Evolutionary conservation across 2,797 vertebrate species (phyloP).

Genomic region (Sarcoramphus papa): DNA sequence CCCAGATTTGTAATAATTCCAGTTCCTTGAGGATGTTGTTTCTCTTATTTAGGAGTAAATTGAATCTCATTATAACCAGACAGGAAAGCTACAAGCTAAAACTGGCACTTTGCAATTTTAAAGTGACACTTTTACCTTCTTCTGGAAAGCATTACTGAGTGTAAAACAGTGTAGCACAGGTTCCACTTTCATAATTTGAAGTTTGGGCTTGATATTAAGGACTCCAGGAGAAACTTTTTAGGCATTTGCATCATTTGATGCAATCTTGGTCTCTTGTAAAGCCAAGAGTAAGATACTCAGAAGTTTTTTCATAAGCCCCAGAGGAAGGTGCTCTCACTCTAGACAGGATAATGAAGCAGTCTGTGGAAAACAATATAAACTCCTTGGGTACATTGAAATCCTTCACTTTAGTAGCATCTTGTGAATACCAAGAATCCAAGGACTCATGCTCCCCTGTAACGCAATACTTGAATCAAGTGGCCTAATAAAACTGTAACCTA

Average conservation of each 20-base stretch:
- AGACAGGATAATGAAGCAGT: not conserved
- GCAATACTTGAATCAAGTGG: not conserved
- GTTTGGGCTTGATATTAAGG: not conserved
- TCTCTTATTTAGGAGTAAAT: constrained; percentile 3
- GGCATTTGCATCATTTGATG: not conserved
- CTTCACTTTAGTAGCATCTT: not conserved
- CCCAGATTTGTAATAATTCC: not conserved
- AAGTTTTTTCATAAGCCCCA: not conserved
- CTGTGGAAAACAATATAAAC: not conserved
- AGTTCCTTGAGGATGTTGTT: not conserved
- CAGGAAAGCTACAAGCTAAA: not conserved
- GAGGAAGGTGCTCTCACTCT: not conserved
- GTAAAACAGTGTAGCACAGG: not conserved
- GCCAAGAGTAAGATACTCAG: not conserved
- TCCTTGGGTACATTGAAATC: not conserved
- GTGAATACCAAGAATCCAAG: not conserved
- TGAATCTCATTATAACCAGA: not conserved
- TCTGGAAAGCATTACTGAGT: not conserved
- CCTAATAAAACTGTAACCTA: not conserved
- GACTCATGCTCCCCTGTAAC: not conserved
- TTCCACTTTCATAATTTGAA: not conserved
- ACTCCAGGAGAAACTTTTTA: not conserved
- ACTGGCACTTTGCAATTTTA: not conserved
- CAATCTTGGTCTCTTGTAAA: not conserved
- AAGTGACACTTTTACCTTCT: not conserved